Evolutionary conservation across 2,888 invertebrate genomes (phyloP), one percentile per base, ranked within the genome.

Genomic region (Folsomia candida): DNA sequence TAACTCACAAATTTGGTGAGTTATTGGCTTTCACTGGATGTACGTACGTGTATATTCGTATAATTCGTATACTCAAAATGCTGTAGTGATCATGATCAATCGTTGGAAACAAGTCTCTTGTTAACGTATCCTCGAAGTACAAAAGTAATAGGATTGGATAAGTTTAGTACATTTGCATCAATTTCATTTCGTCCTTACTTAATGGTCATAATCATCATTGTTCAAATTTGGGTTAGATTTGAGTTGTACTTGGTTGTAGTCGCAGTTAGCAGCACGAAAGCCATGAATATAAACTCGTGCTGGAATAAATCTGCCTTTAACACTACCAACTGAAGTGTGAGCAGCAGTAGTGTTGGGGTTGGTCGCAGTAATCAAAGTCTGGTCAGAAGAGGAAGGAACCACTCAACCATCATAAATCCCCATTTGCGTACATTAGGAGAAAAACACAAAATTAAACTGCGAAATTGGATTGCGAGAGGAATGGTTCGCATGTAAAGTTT

Each of bases 341-440:
- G 22, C 37, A 54, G 54, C n/a, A n/a, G n/a, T n/a, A n/a, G n/a
- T n/a, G n/a, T n/a, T n/a, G n/a, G n/a, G n/a, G n/a, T n/a, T n/a
- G n/a, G n/a, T n/a, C n/a, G n/a, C n/a, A 18, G 54, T 54, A 54
- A 54, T 54, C 54, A 54, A 54, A 54, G 18, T 22, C 22, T 22
- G 54, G 20, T 20, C 22, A 54, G 54, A 54, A 54, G 4, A 54
- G 37, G 37, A 54, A 54, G 22, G 22, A 54, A 54, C 54, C 54
- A 54, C 54, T 54, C 54, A 54, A 54, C 54, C 61, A 63, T 65
- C 69, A 69, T 69, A 69, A 69, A 69, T 69, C 65, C 69, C 58
- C 64, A 69, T 69, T 69, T 65, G 65, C 64, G 63, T 69, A 65
- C 59, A 69, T 69, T 69, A 69, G 58, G 51, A 63, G 18, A 59